Evolutionary conservation across 2,797 vertebrate genomes (phyloP), one percentile per base, ranked within the genome.

Genomic region (Clarias platycephalus): DNA sequence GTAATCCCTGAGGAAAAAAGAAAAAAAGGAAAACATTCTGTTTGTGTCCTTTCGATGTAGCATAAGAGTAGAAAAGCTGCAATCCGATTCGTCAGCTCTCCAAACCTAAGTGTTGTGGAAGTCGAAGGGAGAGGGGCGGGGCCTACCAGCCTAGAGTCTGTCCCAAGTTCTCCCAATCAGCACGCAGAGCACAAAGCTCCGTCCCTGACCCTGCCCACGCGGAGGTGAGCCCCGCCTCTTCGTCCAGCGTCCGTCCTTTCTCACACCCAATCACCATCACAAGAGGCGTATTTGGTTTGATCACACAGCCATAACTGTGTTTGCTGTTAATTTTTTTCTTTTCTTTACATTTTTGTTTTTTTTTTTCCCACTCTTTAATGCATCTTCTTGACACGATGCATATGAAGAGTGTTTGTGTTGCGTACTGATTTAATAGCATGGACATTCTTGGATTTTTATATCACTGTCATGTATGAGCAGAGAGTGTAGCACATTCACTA

Each of bases 11-110:
- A 28, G n/a, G 10, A 0, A 18, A n/a, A 53, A 60, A 31, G 2
- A 71, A 34, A 66, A 64, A 85, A 78, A 77, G 81, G 68, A 31
- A 82, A 84, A 81, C 81, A 85, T 85, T 88, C 77, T 90, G 84
- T 89, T 86, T 89, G 86, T 89, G 84, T 88, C 87, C 87, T 89
- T 83, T 86, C 88, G 85, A 95, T 95, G 93, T 96, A 97, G 96
- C 96, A 95, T 96, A 97, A 96, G 95, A 95, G 96, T 18, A 96
- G 96, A 94, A 96, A 96, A 86, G 93, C 95, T 89, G 91, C 95
- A 92, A 95, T 95, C 94, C 95, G 95, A 94, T 96, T 96, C 95
- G 94, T 96, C 95, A 97, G 96, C 95, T 94, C 94, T 90, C 95
- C 96, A 93, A 97, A 96, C 94, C 94, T 97, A 92, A 96, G 94